These are phyloP conservation scores for Vanacampus margaritifer DNA, from an alignment of 2,113 vertebrate genomes.

Conservation along the genomic window DNA sequence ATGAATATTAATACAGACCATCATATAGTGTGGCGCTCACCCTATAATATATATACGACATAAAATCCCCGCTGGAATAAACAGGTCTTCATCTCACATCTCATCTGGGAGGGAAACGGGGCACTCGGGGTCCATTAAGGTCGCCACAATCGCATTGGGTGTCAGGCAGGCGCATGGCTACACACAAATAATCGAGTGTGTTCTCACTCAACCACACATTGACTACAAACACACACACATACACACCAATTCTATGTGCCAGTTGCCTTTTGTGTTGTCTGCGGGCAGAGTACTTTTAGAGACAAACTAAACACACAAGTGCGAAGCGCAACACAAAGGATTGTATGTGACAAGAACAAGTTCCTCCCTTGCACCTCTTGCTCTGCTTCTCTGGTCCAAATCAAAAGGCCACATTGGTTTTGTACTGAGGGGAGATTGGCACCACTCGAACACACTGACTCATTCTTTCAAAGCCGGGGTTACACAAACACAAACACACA, in stretches of 20 bases:
- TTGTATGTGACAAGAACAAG: constrained; percentile 31
- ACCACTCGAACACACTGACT: constrained; percentile 63
- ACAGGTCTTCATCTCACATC: constrained; percentile 12
- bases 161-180: constrained; percentile 19
- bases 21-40: constrained; percentile 5
- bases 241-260: constrained; percentile 18
- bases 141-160: constrained; percentile 17
- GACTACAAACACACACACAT: background rate
- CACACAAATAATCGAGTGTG: constrained; percentile 17
- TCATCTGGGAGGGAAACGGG: constrained; percentile 1
- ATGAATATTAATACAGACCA: constrained; percentile 40
- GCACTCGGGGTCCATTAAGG: constrained; percentile 16
- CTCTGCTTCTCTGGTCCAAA: constrained; percentile 36
- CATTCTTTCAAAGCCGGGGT: constrained; percentile 51
- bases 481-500: background rate
- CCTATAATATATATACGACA: constrained; percentile 9
- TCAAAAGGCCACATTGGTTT: constrained; percentile 43
- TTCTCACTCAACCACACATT: constrained; percentile 5
- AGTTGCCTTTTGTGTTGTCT: constrained; percentile 13
- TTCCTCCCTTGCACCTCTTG: constrained; percentile 41
- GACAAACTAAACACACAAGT: constrained; percentile 10
- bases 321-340: constrained; percentile 22
- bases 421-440: constrained; percentile 58
- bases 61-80: constrained; percentile 3
- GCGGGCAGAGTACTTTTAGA: constrained; percentile 17